Evolutionary conservation across 2,888 invertebrate species (phyloP).

Genomic region (Folsomia manolachei): DNA sequence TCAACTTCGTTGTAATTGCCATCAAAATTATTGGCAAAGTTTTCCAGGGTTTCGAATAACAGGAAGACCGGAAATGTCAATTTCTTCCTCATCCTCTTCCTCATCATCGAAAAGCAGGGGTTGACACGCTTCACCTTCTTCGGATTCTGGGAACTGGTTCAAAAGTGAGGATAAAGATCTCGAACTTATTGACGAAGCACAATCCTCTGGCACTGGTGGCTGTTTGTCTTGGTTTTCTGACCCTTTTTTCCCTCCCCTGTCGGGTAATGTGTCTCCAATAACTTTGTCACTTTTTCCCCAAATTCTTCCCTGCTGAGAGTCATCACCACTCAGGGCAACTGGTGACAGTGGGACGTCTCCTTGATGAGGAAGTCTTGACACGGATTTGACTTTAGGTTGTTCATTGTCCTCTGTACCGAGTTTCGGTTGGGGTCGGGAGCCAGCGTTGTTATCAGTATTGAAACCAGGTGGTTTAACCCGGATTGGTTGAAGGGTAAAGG

Average conservation of each 20-base stretch:
- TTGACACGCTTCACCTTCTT: conserved; percentile 46
- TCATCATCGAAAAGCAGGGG: conserved; percentile 40
- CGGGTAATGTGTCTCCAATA: not conserved
- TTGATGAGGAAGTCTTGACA: not conserved
- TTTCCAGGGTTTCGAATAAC: no score
- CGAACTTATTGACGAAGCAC: conserved; percentile 42
- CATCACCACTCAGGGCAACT: not conserved
- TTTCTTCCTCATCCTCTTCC: conserved; percentile 31
- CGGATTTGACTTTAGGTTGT: not conserved
- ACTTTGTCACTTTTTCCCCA: not conserved
- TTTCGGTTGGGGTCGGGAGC: not conserved
- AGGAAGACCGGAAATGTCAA: conserved; percentile 15
- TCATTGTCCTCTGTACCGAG: not conserved
- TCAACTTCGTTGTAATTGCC: conserved; percentile 8
- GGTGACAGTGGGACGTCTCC: not conserved
- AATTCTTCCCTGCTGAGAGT: not conserved
- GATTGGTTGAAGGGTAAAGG: conserved; percentile 47
- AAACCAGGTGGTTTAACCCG: conserved; percentile 46
- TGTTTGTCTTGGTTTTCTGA: conserved; percentile 1
- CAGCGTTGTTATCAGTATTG: no score
- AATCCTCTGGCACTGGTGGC: conserved; percentile 29
- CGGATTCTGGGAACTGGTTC: conserved; percentile 40
- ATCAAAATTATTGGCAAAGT: not conserved
- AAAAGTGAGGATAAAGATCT: conserved; percentile 36
- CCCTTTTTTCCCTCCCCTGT: not conserved